A percentile compares a stretch with the other conserved stretches of the same genome.
Evolutionary conservation across 1,140 invertebrate species (phyloP).

Genomic region (Sitodiplosis mosellana): DNA sequence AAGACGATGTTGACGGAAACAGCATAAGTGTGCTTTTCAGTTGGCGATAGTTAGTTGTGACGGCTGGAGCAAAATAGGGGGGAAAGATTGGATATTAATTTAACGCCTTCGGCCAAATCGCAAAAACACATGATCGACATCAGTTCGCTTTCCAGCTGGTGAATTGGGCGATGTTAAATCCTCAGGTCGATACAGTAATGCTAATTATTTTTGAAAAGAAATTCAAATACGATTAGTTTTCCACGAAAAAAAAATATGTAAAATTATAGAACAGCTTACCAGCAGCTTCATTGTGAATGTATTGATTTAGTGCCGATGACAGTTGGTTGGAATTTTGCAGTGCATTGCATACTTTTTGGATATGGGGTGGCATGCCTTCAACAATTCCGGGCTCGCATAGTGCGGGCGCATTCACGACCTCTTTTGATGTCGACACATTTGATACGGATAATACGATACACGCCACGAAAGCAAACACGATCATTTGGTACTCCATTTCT

Average conservation of each 20-base stretch:
- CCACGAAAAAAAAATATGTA: too few relatives aligned
- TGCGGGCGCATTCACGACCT: conserved; percentile 6
- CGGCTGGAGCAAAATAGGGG: too few relatives aligned
- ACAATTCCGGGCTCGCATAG: conserved; percentile 19
- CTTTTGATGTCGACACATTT: not conserved
- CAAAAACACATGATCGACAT: conserved; percentile 58
- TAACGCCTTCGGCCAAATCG: conserved; percentile 42
- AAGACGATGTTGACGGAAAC: too few relatives aligned
- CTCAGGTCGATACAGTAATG: conserved; percentile 17
- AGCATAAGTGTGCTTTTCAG: too few relatives aligned
- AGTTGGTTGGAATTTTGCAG: conserved; percentile 23
- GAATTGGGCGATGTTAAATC: conserved; percentile 12
- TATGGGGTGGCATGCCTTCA: conserved; percentile 22
- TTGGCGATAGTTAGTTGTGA: too few relatives aligned
- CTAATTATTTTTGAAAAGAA: conserved; percentile 8
- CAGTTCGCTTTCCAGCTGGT: conserved; percentile 46
- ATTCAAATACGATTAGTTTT: not conserved
- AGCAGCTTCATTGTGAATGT: conserved; percentile 23
- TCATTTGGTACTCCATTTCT: not conserved
- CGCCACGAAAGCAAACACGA: not conserved
- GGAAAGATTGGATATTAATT: not conserved
- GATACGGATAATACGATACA: not conserved
- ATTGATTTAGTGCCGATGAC: conserved; percentile 17
- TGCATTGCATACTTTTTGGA: conserved; percentile 21
- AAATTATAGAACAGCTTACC: too few relatives aligned